Base-by-base conservation (phyloP, 2,888 invertebrate species). In the Heteropelma amictum region DNA sequence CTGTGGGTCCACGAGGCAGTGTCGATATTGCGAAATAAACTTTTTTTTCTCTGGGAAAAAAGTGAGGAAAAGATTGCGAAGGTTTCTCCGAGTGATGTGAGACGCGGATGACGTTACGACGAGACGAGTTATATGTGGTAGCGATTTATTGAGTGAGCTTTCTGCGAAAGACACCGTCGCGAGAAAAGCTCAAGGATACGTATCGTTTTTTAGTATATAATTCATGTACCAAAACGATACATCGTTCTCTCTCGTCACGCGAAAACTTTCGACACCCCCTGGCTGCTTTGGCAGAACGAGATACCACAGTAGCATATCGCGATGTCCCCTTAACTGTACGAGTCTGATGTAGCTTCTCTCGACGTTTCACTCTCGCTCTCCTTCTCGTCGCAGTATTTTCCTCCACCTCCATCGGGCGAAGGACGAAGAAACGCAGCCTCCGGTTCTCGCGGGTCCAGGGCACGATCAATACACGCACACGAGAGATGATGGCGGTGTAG, bases 391-490 rank as follows among this genome's bases (percentile, higher is more conserved):
- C 81, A 81, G 77, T 78, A 82, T 82, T 80, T 79, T 47, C 30
- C 17, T 54, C 33, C 42, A 23, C 78, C 76, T 42, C 30, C 58
- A 56, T 63, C 30, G 69, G 38, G 56, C 69, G 68, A 53, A 33
- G 60, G 68, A 60, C 42, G 54, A 38, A 61, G 76, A 63, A 49
- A 67, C 49, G 65, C 69, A 61, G 73, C 67, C 73, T 70, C 65
- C 68, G 72, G 69, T 72, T 75, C 69, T 53, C 61, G 42, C 82
- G 79, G 84, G 80, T 81, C 71, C 80, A 81, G 82, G 81, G 80
- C 60, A 80, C 87, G 88, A 88, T 88, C 88, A 88, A 88, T 88
- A 88, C 87, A 84, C 49, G 70, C n/a, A n/a, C n/a, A n/a, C n/a
- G n/a, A n/a, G n/a, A n/a, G n/a, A n/a, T n/a, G n/a, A n/a, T n/a